A percentile compares a stretch with the other conserved stretches of the same genome.
Evolutionary conservation across 2,113 vertebrate species (phyloP).

Genomic region (Cranoglanis bouderius): DNA sequence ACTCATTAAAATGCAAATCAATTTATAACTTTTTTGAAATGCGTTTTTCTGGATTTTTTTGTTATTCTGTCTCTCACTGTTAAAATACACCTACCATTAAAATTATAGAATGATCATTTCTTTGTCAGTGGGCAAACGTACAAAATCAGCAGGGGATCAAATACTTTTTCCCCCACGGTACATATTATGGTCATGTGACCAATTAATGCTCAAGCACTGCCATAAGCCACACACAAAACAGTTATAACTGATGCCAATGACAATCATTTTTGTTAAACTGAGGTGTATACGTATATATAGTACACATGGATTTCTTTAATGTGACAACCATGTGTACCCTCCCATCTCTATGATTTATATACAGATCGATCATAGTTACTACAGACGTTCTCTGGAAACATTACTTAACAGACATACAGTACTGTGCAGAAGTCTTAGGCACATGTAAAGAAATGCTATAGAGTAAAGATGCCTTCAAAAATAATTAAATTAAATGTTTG

Average conservation of each 20-base stretch:
- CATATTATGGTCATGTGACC: neutral
- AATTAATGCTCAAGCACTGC: neutral
- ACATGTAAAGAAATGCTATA: too few relatives aligned
- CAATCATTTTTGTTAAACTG: neutral
- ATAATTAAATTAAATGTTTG: too few relatives aligned
- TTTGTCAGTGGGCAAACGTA: too few relatives aligned
- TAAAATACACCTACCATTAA: too few relatives aligned
- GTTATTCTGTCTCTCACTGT: too few relatives aligned
- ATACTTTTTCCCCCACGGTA: too few relatives aligned
- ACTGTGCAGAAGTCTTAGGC: neutral
- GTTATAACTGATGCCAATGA: neutral
- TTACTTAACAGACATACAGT: neutral
- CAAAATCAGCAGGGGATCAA: too few relatives aligned
- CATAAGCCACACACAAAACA: neutral
- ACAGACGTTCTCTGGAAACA: neutral
- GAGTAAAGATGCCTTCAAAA: too few relatives aligned
- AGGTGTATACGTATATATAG: neutral
- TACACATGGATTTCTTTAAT: neutral
- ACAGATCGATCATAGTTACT: neutral
- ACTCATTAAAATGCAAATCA: too few relatives aligned
- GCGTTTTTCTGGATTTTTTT: too few relatives aligned
- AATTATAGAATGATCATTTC: too few relatives aligned
- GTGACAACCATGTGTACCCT: neutral
- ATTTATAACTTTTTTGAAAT: too few relatives aligned
- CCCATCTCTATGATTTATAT: neutral